phyloP scores from a whole-genome alignment of 2,888 invertebrate genomes.

The Meta bourneti region DNA sequence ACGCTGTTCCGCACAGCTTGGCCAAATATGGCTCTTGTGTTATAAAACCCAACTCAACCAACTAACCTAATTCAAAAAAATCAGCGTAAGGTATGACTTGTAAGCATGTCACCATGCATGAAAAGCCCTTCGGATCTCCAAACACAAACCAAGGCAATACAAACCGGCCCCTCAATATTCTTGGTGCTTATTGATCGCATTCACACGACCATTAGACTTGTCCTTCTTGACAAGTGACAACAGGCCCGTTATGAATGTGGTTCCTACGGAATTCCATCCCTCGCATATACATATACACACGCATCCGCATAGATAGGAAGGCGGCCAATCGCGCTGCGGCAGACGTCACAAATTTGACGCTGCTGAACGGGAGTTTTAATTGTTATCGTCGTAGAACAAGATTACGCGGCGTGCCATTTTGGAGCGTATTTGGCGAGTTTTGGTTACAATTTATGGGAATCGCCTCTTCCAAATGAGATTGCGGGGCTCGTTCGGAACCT shows the following conservation, averaged over 20 bases:
- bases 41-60: no score
- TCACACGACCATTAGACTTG: slow-evolving; percentile 57
- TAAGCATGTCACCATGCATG: not conserved
- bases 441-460: slow-evolving; percentile 20
- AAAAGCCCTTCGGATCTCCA: slow-evolving; percentile 4
- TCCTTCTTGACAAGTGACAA: slow-evolving; percentile 66
- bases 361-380: slow-evolving; percentile 45
- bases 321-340: slow-evolving; percentile 33
- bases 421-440: slow-evolving; percentile 24
- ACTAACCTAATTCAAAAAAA: no score
- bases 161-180: slow-evolving; percentile 26
- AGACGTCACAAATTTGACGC: slow-evolving; percentile 32
- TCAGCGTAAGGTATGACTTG: no score
- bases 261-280: slow-evolving; percentile 60
- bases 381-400: slow-evolving; percentile 9
- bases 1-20: no score
- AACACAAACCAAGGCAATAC: not conserved
- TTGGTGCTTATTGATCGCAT: slow-evolving; percentile 54
- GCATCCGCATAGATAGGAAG: slow-evolving; percentile 22
- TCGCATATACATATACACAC: slow-evolving; percentile 1
- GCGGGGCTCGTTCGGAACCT: no score
- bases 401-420: not conserved
- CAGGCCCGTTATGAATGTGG: slow-evolving; percentile 64
- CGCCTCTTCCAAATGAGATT: no score
- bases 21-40: no score